Evolutionary conservation across 1,140 invertebrate species (phyloP).

Genomic region (Drosophila insularis): DNA sequence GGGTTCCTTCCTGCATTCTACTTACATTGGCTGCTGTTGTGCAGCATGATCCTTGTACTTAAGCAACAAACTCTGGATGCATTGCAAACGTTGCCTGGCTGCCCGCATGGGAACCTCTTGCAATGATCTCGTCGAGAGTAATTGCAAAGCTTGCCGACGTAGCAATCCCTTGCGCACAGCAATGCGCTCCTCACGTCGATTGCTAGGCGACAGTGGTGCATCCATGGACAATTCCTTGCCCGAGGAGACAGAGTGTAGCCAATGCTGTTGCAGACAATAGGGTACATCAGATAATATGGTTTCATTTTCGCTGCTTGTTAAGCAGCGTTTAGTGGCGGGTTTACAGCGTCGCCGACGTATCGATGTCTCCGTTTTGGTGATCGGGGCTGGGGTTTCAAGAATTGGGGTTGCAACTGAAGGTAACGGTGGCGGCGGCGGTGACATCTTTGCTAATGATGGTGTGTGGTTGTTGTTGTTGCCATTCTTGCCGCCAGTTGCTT

Average conservation of each 20-base stretch:
- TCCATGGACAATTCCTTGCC: slow-evolving; percentile 34
- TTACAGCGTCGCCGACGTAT: slow-evolving; percentile 48
- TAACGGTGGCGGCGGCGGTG: background rate
- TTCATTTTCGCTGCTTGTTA: slow-evolving; percentile 44
- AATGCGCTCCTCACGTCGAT: slow-evolving; percentile 72
- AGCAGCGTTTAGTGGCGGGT: slow-evolving; percentile 24
- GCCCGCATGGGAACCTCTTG: slow-evolving; percentile 62
- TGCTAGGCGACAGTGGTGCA: slow-evolving; percentile 22
- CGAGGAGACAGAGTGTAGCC: slow-evolving; percentile 37
- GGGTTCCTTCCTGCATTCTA: background rate
- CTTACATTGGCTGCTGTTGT: slow-evolving; percentile 69
- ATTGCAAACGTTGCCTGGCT: slow-evolving; percentile 62
- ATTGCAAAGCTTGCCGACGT: slow-evolving; percentile 72
- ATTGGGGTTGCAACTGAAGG: slow-evolving; percentile 1
- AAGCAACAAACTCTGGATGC: slow-evolving; percentile 64
- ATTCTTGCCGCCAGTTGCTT: slow-evolving; percentile 19
- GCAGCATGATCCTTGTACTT: slow-evolving; percentile 67
- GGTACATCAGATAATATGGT: slow-evolving; percentile 43
- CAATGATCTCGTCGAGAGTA: slow-evolving; percentile 60
- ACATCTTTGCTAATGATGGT: slow-evolving; percentile 9
- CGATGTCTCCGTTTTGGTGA: slow-evolving; percentile 12
- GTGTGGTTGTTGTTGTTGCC: slow-evolving; percentile 29
- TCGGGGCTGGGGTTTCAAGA: background rate
- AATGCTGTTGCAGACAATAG: slow-evolving; percentile 73
- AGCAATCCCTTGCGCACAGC: slow-evolving; percentile 60